These are phyloP conservation scores for Troides oblongomaculatus DNA, from an alignment of 2,888 invertebrate genomes.

Conservation along the genomic window DNA sequence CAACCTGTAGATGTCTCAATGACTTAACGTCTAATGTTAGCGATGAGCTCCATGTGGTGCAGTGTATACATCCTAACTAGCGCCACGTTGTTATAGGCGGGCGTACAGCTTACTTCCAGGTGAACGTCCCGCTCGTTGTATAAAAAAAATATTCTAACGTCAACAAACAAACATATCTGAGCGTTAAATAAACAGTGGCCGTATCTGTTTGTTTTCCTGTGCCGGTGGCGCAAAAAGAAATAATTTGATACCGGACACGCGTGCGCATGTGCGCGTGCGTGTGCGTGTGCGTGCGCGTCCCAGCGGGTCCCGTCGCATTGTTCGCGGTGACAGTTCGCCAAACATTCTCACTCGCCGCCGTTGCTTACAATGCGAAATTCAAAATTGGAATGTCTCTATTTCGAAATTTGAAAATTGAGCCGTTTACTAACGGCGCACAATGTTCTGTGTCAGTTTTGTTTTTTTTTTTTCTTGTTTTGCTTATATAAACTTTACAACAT, in stretches of 20 bases:
- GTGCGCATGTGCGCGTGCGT: conserved; percentile 31
- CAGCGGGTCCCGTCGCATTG: conserved; percentile 52
- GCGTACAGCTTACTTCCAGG: too few relatives aligned
- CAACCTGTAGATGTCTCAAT: too few relatives aligned
- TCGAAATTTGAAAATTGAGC: conserved; percentile 39
- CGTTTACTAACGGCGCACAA: conserved; percentile 14
- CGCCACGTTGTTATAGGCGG: too few relatives aligned
- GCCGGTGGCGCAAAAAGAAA: conserved; percentile 40
- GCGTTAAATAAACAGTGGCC: conserved; percentile 30
- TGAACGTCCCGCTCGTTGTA: too few relatives aligned
- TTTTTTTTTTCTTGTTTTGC: not conserved
- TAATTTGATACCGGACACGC: conserved; percentile 61
- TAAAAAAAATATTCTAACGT: not conserved
- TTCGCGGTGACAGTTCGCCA: conserved; percentile 61
- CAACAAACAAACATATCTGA: conserved; percentile 52
- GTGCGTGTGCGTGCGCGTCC: conserved; percentile 43
- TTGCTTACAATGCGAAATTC: conserved; percentile 42
- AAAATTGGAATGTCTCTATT: conserved; percentile 61
- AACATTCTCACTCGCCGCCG: conserved; percentile 47
- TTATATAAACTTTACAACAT: too few relatives aligned
- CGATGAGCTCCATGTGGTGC: too few relatives aligned
- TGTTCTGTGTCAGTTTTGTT: not conserved
- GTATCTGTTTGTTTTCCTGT: conserved; percentile 45
- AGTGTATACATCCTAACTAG: too few relatives aligned
- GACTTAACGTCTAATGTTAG: too few relatives aligned